These are phyloP conservation scores for Murina feae DNA, from an alignment of 2,113 vertebrate genomes.

Conservation along the genomic window DNA sequence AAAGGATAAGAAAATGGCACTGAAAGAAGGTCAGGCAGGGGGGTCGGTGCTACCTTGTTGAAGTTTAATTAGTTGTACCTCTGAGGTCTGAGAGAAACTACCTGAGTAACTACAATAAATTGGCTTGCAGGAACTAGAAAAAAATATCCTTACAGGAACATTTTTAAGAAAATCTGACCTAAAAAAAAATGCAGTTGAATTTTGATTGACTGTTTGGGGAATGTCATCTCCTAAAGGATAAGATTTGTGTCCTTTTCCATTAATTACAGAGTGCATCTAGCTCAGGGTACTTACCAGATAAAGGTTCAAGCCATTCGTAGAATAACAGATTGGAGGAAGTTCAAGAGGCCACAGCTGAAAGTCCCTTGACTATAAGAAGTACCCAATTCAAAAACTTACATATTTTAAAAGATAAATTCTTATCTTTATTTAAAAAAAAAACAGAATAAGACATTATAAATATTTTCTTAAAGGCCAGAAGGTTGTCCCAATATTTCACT, in stretches of 20 bases:
- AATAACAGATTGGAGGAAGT: background rate
- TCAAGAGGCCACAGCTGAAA: background rate
- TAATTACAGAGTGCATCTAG: slow-evolving; percentile 26
- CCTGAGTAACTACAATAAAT: slow-evolving; percentile 41
- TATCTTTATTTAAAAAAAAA: background rate
- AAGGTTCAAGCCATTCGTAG: slow-evolving; percentile 26
- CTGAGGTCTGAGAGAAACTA: slow-evolving; percentile 52
- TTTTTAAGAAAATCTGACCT: slow-evolving; percentile 43
- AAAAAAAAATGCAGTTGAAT: slow-evolving; percentile 32
- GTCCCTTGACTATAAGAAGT: background rate
- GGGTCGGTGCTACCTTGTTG: background rate
- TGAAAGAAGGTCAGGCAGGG: background rate
- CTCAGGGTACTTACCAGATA: background rate
- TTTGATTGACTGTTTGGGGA: slow-evolving; percentile 46
- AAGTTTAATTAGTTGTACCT: slow-evolving; percentile 70
- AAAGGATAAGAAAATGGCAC: slow-evolving; percentile 43
- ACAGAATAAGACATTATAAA: slow-evolving; percentile 6
- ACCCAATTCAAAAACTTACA: background rate
- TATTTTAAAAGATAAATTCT: background rate
- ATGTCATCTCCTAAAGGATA: slow-evolving; percentile 33
- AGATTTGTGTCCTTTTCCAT: background rate
- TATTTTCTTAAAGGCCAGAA: slow-evolving; percentile 20
- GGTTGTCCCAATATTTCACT: background rate
- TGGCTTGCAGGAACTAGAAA: slow-evolving; percentile 48
- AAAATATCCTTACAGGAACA: slow-evolving; percentile 27